A percentile compares a stretch with the other conserved stretches of the same genome.
phyloP scores from a whole-genome alignment of 2,797 vertebrate genomes.

The Microctenopoma lineatum region DNA sequence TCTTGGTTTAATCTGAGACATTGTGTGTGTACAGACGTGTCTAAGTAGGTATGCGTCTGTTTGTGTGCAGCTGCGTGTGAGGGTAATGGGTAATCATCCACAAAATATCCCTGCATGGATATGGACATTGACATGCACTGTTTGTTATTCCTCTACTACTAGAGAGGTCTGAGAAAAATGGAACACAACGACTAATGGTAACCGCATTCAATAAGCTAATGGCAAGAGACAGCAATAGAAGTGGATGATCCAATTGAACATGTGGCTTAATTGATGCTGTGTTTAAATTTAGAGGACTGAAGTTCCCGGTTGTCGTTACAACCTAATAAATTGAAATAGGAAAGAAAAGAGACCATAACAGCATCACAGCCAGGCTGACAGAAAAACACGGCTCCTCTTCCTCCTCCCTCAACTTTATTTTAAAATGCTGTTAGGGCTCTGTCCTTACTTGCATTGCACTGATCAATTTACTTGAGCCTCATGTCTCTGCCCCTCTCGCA shows the following conservation, averaged over 20 bases:
- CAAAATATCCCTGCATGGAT: not conserved
- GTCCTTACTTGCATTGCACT: conserved; percentile 33
- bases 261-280: not conserved
- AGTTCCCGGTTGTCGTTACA: not conserved
- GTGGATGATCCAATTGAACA: not conserved
- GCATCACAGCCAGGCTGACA: not conserved
- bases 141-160: conserved; percentile 6
- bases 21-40: conserved; percentile 1
- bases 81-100: not conserved
- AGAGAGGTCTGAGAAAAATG: not conserved
- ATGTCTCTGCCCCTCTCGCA: conserved; percentile 19
- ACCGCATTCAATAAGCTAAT: conserved; percentile 4
- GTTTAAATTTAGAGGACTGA: not conserved
- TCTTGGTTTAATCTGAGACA: conserved; percentile 19
- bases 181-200: not conserved
- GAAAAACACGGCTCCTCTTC: conserved; percentile 28
- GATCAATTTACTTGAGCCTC: conserved; percentile 43
- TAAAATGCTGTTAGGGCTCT: conserved; percentile 37
- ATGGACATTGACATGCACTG: not conserved
- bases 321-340: conserved; percentile 1
- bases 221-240: not conserved
- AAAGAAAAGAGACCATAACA: conserved; percentile 14
- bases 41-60: not conserved
- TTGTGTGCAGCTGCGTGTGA: conserved; percentile 9
- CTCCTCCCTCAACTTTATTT: conserved; percentile 29